Evolutionary conservation across 2,888 invertebrate genomes (phyloP).

Genomic region (Ichneumoninae sp.): DNA sequence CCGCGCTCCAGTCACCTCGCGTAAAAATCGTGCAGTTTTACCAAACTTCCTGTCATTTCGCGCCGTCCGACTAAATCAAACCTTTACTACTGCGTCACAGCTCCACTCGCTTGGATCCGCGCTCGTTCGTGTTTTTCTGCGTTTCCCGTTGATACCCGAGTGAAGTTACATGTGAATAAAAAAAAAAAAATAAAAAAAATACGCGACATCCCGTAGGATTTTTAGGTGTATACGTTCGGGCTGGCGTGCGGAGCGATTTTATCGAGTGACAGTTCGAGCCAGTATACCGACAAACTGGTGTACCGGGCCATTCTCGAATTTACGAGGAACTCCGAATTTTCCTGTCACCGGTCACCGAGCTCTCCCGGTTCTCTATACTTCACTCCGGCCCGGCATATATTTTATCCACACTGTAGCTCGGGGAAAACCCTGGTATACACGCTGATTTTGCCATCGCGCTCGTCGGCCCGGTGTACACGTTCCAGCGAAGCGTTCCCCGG

Average conservation of each 20-base stretch:
- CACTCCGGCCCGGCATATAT: neutral
- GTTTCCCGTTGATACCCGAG: neutral
- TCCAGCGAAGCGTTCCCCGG: slow-evolving; percentile 8
- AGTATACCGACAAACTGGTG: slow-evolving; percentile 45
- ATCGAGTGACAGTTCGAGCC: slow-evolving; percentile 48
- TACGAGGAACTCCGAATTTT: slow-evolving; percentile 65
- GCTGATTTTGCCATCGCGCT: slow-evolving; percentile 3
- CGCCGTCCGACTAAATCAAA: slow-evolving; percentile 44
- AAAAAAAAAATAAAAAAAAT: slow-evolving; percentile 15
- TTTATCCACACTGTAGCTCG: neutral
- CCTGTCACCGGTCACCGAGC: slow-evolving; percentile 59
- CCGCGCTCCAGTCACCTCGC: neutral
- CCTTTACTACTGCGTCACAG: slow-evolving; percentile 40
- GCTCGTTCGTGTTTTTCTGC: neutral
- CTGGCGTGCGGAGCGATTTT: slow-evolving; percentile 46
- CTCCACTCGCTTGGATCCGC: neutral
- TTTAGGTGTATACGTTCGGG: slow-evolving; percentile 40
- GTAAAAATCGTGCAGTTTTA: neutral
- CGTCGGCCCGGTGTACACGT: neutral
- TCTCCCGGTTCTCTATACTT: slow-evolving; percentile 40
- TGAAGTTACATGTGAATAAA: neutral
- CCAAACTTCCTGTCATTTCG: neutral
- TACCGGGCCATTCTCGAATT: slow-evolving; percentile 58
- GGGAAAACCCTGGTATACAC: slow-evolving; percentile 4
- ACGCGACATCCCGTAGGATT: slow-evolving; percentile 2